phyloP scores from a whole-genome alignment of 2,888 invertebrate genomes.

The Lepidocyrtoides sp. region DNA sequence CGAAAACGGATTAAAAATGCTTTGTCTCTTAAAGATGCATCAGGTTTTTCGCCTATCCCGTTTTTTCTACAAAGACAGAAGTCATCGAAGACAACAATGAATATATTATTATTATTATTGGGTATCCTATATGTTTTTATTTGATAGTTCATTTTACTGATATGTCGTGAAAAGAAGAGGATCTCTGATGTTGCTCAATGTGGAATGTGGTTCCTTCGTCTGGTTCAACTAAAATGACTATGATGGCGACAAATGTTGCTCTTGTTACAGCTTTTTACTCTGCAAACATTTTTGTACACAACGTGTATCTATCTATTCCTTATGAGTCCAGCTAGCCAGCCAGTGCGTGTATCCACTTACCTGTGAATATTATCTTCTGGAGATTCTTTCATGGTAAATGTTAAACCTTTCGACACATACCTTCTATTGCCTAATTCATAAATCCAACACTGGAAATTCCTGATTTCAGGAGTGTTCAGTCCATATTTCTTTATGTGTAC shows the following conservation, averaged over 20 bases:
- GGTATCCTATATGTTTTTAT: constrained; percentile 21
- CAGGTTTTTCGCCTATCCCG: constrained; percentile 57
- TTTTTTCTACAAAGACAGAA: constrained; percentile 45
- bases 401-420: not conserved
- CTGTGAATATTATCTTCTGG: not conserved
- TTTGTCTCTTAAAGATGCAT: constrained; percentile 41
- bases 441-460: not conserved
- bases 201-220: constrained; percentile 63
- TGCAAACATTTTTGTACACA: not conserved
- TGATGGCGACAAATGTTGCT: not conserved
- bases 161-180: not conserved
- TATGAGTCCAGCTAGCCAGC: not conserved
- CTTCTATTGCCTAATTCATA: not conserved
- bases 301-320: not conserved
- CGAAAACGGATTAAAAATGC: constrained; percentile 53
- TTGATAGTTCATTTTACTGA: not conserved
- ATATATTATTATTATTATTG: constrained; percentile 59
- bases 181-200: constrained; percentile 2
- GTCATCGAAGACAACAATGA: constrained; percentile 46
- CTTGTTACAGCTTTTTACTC: not conserved
- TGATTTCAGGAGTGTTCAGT: not conserved
- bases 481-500: too few relatives aligned
- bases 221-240: not conserved
- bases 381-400: not conserved
- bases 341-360: not conserved